phyloP scores from a whole-genome alignment of 2,888 invertebrate genomes.

The Nymphalis polychloros region DNA sequence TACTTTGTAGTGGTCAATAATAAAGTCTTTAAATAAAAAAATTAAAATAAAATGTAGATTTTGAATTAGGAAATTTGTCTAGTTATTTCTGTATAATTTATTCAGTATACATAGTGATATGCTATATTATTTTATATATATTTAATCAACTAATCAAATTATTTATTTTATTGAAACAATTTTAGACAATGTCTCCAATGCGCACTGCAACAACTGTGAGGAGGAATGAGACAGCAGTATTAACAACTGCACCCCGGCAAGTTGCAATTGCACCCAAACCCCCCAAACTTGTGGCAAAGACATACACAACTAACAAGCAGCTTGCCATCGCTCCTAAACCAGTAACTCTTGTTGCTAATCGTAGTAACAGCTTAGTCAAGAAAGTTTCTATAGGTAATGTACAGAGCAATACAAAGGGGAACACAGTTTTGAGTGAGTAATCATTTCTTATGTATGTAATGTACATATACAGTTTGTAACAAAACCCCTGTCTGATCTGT shows the following conservation, averaged over 20 bases:
- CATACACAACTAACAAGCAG: constrained; percentile 46
- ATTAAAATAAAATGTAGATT: too few species aligned
- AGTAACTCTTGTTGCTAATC: constrained; percentile 52
- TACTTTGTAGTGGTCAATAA: too few species aligned
- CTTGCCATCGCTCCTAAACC: constrained; percentile 66
- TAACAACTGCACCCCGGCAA: constrained; percentile 56
- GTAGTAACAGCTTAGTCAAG: constrained; percentile 47
- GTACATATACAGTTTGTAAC: not conserved
- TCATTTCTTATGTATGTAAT: constrained; percentile 2
- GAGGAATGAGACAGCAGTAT: constrained; percentile 46
- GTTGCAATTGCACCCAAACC: constrained; percentile 80
- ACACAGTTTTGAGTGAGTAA: constrained; percentile 57
- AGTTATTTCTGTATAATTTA: too few species aligned
- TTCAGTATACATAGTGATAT: too few species aligned
- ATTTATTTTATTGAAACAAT: constrained; percentile 20
- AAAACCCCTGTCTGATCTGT: too few species aligned
- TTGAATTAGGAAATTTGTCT: too few species aligned
- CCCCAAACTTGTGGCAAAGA: constrained; percentile 51
- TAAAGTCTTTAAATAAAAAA: too few species aligned
- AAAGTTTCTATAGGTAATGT: constrained; percentile 55
- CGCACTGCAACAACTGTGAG: constrained; percentile 38
- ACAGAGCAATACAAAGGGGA: constrained; percentile 52
- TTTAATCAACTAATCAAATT: not conserved
- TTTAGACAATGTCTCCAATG: constrained; percentile 47
- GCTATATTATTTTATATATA: not conserved